Base-by-base conservation (phyloP, 2,113 vertebrate species). In the Pomatorhinus ruficollis region DNA sequence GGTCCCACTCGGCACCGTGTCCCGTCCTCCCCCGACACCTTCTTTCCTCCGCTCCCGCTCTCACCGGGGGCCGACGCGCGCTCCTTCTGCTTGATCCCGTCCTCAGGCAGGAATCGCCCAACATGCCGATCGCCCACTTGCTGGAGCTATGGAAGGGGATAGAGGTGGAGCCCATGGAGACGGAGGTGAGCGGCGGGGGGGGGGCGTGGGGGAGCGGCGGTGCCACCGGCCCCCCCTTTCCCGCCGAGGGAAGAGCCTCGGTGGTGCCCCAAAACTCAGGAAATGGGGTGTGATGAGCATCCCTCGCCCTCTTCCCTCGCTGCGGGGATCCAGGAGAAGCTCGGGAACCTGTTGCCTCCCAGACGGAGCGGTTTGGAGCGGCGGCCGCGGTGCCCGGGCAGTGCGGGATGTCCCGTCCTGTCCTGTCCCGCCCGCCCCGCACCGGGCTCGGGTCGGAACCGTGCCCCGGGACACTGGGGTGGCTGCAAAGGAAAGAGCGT, bases 101-200 rank as follows among this genome's bases (percentile, higher is more conserved):
- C 59, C 27, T 35, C 60, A 3, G 50, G 60, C 64, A 56, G 52
- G 74, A 91, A 75, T 94, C 94, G 70, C 57, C 22, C 59, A 74
- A 70, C 68, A 98, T 98, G 98, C 98, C 98, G 33, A 98, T 98
- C 28, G 98, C 98, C 35, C 98, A 98, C 94, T 18, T 98, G 44
- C 93, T 98, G 96, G 98, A 98, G 82, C 97, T 98, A 98, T 98
- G 98, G 98, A 98, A 98, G 5, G 98, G 97, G 94, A 98, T 98
- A 57, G 98, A 98, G 86, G 97, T 98, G 97, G 97, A 98, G 69
- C 97, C 98, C 75, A 97, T 98, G 98, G 98, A 98, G n/a, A 96
- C 83, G 25, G 98, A 98, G 98, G 98, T 98, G 97, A 98, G 98
- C 81, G 2, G 28, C 47, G 3, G n/a, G n/a, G 33, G 40, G 40